Evolutionary conservation across 2,797 vertebrate genomes (phyloP).

Genomic region (Aphelocoma californica): DNA sequence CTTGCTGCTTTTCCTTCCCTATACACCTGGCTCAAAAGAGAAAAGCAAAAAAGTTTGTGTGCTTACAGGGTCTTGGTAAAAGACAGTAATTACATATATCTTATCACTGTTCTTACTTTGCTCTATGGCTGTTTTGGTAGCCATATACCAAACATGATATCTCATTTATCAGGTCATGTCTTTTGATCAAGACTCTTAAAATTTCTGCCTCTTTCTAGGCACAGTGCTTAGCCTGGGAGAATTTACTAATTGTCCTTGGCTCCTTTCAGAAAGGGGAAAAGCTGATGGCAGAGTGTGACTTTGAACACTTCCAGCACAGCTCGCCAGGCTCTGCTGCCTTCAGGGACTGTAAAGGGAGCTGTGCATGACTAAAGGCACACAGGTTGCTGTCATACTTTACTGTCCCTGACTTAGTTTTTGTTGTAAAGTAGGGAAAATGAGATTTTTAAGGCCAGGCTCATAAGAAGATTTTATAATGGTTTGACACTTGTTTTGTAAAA

Average conservation of each 20-base stretch:
- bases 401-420: background rate
- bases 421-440: background rate
- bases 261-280: background rate
- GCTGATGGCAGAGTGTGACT: background rate
- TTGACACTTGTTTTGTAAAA: background rate
- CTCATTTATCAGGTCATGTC: background rate
- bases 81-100: background rate
- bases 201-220: background rate
- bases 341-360: background rate
- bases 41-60: background rate
- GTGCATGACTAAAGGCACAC: background rate
- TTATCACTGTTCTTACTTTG: background rate
- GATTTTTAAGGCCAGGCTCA: background rate
- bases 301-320: background rate
- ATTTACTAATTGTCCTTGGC: background rate
- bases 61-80: background rate
- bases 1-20: background rate
- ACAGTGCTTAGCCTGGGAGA: background rate
- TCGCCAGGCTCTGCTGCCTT: background rate
- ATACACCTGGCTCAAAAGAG: background rate
- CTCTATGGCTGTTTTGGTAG: background rate
- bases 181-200: background rate
- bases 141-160: background rate
- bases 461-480: background rate
- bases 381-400: background rate